A percentile compares a stretch with the other conserved stretches of the same genome.
phyloP scores from a whole-genome alignment of 2,797 vertebrate species.

The Enteromius anoplus region DNA sequence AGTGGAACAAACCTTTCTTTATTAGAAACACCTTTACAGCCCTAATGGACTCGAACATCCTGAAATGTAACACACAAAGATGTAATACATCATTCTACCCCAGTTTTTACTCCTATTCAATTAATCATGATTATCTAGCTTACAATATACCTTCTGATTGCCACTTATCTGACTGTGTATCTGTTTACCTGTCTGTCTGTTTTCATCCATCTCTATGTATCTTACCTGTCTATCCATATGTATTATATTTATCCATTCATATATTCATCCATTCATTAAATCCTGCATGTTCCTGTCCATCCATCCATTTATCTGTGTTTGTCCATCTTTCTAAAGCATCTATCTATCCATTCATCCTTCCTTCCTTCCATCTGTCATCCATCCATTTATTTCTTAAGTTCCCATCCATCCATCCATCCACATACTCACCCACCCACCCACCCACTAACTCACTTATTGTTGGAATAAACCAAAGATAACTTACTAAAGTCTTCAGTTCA shows the following conservation, averaged over 20 bases:
- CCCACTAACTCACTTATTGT: neutral
- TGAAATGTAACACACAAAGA: neutral
- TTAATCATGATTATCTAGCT: neutral
- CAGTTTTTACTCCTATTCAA: neutral
- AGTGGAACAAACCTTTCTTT: slow-evolving; percentile 34
- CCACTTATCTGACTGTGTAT: neutral
- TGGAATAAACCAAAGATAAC: slow-evolving; percentile 1
- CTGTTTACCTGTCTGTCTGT: neutral
- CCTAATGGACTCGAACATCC: slow-evolving; percentile 51
- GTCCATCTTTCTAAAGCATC: too few species aligned
- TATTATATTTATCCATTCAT: too few species aligned
- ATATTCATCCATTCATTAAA: too few species aligned
- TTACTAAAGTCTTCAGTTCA: slow-evolving; percentile 34
- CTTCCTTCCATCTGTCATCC: too few species aligned
- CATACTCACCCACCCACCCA: neutral
- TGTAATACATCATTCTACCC: neutral
- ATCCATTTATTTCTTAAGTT: too few species aligned
- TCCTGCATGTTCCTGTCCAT: too few species aligned
- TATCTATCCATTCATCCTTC: too few species aligned
- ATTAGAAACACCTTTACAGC: slow-evolving; percentile 40
- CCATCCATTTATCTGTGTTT: too few species aligned
- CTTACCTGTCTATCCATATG: neutral
- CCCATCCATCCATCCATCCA: neutral
- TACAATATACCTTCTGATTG: neutral
- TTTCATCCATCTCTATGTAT: neutral